Base-by-base conservation (phyloP, 2,888 invertebrate species). In the Volucella zonaria region DNA sequence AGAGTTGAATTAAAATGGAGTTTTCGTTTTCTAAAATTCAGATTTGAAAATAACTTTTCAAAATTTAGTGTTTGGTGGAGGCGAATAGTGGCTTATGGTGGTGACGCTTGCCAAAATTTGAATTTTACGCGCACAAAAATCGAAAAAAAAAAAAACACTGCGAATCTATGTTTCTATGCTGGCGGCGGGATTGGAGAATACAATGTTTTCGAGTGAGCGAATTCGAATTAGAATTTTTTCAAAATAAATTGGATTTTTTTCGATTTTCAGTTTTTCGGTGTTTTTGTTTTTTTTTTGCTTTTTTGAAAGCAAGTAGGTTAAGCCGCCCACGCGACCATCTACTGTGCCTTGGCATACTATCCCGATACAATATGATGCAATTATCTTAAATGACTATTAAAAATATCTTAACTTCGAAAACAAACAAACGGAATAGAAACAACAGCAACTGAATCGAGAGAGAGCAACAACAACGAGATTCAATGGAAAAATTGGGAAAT, bases 271-370 rank as follows among this genome's bases (percentile, higher is more conserved):
- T 31, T 31, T 31, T 31, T 31, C 23, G 23, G 23, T 23, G 1
- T 23, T 23, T 23, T 23, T 23, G 1, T 23, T 23, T 23, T 23
- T 1, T n/a, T n/a, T n/a, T n/a, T n/a, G n/a, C n/a, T n/a, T n/a
- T n/a, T n/a, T 81, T 81, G 73, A 68, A 81, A 73, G 73, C 85
- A 85, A 85, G 73, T 85, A 81, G 85, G 76, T 85, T 85, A 85
- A 76, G 67, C 6, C 85, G 58, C 85, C 85, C 62, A 76, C 85
- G 70, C 73, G 10, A 64, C 31, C 2, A 31, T 31, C 85, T 73
- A 56, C 47, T 73, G 77, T 77, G 76, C 80, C 81, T 85, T 85
- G 85, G 85, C 85, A 85, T 73, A 73, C 52, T 73, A 45, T 76
- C 67, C 67, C 23, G 59, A 49, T 61, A 73, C 62, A 67, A 73